Evolutionary conservation across 2,113 vertebrate species (phyloP), one percentile per base, ranked within the genome.

Genomic region (Mystacornis crossleyi): DNA sequence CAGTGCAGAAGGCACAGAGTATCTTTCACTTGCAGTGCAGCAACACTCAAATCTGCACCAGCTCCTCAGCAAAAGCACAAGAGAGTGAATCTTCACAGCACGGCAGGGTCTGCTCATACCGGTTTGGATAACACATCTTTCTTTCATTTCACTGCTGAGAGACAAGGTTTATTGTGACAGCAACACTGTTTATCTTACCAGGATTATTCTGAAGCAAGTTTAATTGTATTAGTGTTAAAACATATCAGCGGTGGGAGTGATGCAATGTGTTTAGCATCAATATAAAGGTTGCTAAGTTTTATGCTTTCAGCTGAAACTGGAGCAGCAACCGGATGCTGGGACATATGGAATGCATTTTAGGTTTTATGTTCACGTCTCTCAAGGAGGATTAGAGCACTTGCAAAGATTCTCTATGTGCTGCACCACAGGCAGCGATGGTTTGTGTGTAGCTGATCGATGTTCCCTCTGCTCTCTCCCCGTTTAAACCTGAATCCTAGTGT

Each of bases 211-310:
- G 97, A 96, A 97, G 89, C 79, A 93, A 97, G 89, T 98, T 98
- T 97, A 98, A 98, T 98, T 98, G 95, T 97, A 91, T 97, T 98
- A 97, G 94, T 65, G 73, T 93, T 96, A 97, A 97, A 98, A 97
- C 94, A 97, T 94, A 97, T 97, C 97, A 85, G 34, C 55, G 62
- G 91, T 87, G 95, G 86, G 95, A 95, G 95, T 98, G 98, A 98
- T 3, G 86, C 97, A 98, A 98, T 98, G 71, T 98, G 98, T 98
- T 98, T 98, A 98, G 93, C 96, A 98, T 98, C 97, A 98, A 97
- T 98, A 98, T 90, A 95, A 97, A 98, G 94, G 98, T 98, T 98
- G 98, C 97, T 98, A 98, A 96, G 97, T 97, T 97, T 97, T 98
- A 90, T 95, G 90, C 88, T 96, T 97, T 96, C 97, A 97, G 95